phyloP scores from a whole-genome alignment of 2,797 vertebrate genomes.

The Phataginus tricuspis region DNA sequence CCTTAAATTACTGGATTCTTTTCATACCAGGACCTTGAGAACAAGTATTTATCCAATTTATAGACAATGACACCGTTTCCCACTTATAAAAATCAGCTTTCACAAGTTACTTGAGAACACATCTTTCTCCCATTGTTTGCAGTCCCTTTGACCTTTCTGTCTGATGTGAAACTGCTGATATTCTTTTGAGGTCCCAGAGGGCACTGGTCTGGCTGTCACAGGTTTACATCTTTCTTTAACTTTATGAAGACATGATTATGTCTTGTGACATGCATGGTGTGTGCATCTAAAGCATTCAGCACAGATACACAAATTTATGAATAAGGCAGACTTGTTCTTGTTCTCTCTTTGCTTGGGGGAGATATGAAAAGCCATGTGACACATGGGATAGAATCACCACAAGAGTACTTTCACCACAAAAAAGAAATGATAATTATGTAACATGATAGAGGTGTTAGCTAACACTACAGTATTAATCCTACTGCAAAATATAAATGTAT shows the following conservation, averaged over 20 bases:
- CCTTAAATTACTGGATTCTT: not conserved
- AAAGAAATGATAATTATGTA: not conserved
- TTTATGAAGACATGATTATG: not conserved
- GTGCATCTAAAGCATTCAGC: conserved; percentile 3
- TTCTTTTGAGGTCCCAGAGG: conserved; percentile 39
- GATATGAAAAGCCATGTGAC: conserved; percentile 33
- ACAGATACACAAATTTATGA: conserved; percentile 8
- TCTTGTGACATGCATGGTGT: conserved; percentile 54
- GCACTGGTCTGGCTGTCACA: not conserved
- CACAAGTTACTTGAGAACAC: not conserved
- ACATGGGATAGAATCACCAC: not conserved
- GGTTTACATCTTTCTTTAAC: conserved; percentile 13
- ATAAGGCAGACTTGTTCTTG: conserved; percentile 60
- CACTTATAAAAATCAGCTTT: not conserved
- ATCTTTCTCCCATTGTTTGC: not conserved
- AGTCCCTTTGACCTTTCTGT: conserved; percentile 25
- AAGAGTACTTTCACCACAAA: not conserved
- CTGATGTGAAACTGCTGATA: not conserved
- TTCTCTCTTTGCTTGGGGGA: conserved; percentile 51
- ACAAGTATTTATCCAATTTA: not conserved
- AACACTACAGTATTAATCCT: not conserved
- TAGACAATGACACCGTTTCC: no score
- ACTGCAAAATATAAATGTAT: not conserved
- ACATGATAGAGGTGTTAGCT: not conserved
- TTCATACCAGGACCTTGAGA: conserved; percentile 5